phyloP scores from a whole-genome alignment of 2,888 invertebrate species.

The Hypercompe scribonia region DNA sequence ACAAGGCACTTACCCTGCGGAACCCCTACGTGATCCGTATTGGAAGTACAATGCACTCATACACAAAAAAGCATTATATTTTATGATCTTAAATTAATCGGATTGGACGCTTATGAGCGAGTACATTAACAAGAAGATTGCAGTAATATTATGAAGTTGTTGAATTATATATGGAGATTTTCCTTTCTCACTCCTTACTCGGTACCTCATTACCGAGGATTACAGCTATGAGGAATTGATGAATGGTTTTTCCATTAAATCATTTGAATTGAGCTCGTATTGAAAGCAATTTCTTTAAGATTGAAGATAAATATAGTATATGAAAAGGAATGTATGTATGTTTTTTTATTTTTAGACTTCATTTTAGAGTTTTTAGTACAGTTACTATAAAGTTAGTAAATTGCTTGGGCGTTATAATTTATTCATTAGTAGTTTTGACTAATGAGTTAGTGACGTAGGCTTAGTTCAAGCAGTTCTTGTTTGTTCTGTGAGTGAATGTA shows the following conservation, averaged over 20 bases:
- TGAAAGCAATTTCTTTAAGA: slow-evolving; percentile 8
- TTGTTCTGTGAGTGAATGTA: no score
- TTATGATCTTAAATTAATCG: neutral
- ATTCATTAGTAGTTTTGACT: no score
- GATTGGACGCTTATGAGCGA: neutral
- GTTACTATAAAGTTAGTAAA: neutral
- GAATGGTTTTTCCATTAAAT: slow-evolving; percentile 17
- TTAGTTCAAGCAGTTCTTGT: no score
- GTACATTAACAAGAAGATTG: slow-evolving; percentile 1
- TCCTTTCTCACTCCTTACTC: neutral
- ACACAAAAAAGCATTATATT: neutral
- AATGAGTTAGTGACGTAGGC: no score
- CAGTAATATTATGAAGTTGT: neutral
- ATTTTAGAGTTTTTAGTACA: neutral
- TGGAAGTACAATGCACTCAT: neutral
- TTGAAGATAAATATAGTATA: neutral
- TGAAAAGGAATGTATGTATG: slow-evolving; percentile 9
- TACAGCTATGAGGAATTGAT: slow-evolving; percentile 13
- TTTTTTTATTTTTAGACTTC: neutral
- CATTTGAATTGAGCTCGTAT: slow-evolving; percentile 11
- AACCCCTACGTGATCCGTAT: no score
- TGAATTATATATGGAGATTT: slow-evolving; percentile 1
- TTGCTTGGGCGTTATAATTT: no score
- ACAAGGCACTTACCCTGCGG: no score
- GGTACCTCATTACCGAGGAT: slow-evolving; percentile 4